Base-by-base conservation (phyloP, 2,797 vertebrate genomes). In the Sylvia borin region DNA sequence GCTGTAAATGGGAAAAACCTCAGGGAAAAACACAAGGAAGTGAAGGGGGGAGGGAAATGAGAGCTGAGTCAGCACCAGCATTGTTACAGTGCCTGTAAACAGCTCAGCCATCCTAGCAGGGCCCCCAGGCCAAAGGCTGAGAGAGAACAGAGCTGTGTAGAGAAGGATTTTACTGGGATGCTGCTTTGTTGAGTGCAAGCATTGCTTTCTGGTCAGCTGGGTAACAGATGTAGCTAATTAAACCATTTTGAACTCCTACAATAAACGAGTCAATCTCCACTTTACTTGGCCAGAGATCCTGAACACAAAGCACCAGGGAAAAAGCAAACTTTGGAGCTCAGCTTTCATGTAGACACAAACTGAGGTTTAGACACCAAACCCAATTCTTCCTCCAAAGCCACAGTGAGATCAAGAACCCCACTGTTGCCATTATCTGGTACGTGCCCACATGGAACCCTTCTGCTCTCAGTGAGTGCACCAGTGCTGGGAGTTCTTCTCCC, bases 41-140 rank as follows among this genome's bases (percentile, higher is more conserved):
- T 70, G 64, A 86, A 93, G 84, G 83, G 74, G 89, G 88, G 32
- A 95, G 92, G 93, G 85, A 96, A 90, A 55, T 4, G 67, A 92
- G 79, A 92, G 95, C 94, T 93, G 93, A 95, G 92, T 96, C 93
- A 95, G 94, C 95, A 96, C 7, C 61, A 7, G 86, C 83, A 96
- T 93, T 93, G 91, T 96, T 97, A 90, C 73, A 61, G 32, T 32
- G 91, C 72, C 94, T 54, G 91, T 95, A 96, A 95, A 95, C 92
- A 96, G 93, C 71, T 64, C 74, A 31, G 51, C 9, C 72, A 93
- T 85, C 77, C 83, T 71, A 73, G 86, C 57, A 62, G 85, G 93
- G 96, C 90, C 95, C 77, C 92, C 71, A 81, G 89, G 92, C 95
- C 93, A 88, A 34, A 16, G 85, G 83, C 60, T 93, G 16, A 54